Base-by-base conservation (phyloP, 2,113 vertebrate species). In the Lamprotornis superbus region DNA sequence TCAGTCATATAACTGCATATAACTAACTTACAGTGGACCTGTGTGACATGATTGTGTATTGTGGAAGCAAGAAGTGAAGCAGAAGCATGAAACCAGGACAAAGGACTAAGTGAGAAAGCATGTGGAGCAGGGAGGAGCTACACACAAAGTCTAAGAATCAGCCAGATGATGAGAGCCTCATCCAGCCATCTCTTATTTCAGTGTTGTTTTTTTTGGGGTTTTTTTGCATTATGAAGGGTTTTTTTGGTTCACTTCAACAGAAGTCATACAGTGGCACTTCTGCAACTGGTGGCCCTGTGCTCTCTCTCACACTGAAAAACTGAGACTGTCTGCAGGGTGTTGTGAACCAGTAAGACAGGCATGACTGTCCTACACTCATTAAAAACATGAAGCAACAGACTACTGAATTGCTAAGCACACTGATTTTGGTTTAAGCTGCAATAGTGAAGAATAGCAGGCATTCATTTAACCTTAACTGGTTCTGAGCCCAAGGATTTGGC, bases 391-490 rank as follows among this genome's bases (percentile, higher is more conserved):
- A 85, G 49, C 19, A 82, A 82, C 12, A 10, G 57, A 35, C 16
- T 57, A 50, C 44, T 82, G 67, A 90, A 67, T 63, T 83, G 22
- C 46, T 53, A 42, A 76, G 57, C 49, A 16, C 57, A 25, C n/a
- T 14, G 49, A 37, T 14, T 86, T 92, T 65, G 37, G 31, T 93
- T 76, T 24, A 59, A 59, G 39, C 59, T 81, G 83, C 75, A 94
- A 8, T 15, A 83, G 5, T 16, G 21, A 77, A 94, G 77, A 96
- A 94, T 71, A 91, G 60, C 60, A 91, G 64, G 73, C 90, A 89
- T 92, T 95, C 83, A 83, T 89, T 77, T 78, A 85, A 53, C n/a
- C 21, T 70, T 39, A 49, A 42, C 60, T 89, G 59, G 68, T 93
- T 91, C 76, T 70, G 47, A 90, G 94, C 83, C 64, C 69, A 64